These are phyloP conservation scores for Rhagonycha fulva DNA, from an alignment of 2,888 invertebrate genomes.

Conservation along the genomic window DNA sequence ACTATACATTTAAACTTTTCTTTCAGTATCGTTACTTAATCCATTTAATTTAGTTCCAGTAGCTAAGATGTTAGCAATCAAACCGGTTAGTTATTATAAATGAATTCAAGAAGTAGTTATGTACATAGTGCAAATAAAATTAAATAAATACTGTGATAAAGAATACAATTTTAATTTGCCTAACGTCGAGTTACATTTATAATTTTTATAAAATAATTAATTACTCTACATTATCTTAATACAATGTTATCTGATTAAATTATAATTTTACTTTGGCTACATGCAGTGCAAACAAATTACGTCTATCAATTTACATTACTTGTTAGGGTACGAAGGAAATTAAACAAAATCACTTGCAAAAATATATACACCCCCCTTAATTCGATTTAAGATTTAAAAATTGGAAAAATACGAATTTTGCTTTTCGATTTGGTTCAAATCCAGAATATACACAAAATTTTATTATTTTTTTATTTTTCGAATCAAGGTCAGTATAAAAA, in stretches of 20 bases:
- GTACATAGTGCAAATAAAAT: neutral
- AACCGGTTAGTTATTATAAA: conserved; percentile 19
- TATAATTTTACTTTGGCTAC: conserved; percentile 22
- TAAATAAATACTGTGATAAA: conserved; percentile 3
- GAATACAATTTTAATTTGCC: conserved; percentile 18
- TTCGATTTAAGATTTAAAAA: neutral
- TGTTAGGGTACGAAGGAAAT: neutral
- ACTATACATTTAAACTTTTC: conserved; percentile 14
- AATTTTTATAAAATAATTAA: conserved; percentile 26
- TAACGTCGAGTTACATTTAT: conserved; percentile 21
- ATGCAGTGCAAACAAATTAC: conserved; percentile 20
- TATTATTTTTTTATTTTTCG: neutral
- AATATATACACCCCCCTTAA: neutral
- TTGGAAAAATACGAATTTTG: neutral
- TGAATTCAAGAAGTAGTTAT: neutral
- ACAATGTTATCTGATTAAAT: conserved; percentile 23
- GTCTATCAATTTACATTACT: conserved; percentile 9
- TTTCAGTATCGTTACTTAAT: conserved; percentile 23
- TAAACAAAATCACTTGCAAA: neutral
- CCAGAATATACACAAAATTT: neutral
- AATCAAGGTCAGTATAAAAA: conserved; percentile 20
- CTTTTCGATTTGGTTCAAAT: neutral
- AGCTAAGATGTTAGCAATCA: conserved; percentile 21
- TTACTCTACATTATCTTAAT: conserved; percentile 14
- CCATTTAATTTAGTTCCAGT: conserved; percentile 28